phyloP scores from a whole-genome alignment of 2,113 vertebrate species.

The Gavia stellata region DNA sequence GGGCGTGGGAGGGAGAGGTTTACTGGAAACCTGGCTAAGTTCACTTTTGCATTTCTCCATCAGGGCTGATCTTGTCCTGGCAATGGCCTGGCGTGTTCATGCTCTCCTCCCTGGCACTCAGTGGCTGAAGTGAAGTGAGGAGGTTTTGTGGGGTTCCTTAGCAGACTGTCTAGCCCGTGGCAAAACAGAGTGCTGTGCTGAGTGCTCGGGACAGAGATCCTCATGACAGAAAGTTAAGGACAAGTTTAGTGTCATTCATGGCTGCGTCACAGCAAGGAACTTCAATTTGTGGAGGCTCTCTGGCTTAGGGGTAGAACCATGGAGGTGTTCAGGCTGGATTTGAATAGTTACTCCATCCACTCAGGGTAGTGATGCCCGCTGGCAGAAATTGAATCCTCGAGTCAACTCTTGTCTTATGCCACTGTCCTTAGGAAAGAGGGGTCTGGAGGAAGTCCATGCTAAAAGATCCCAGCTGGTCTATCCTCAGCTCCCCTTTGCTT shows the following conservation, averaged over 20 bases:
- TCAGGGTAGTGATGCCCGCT: background rate
- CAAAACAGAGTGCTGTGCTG: background rate
- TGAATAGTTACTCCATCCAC: background rate
- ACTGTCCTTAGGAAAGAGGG: background rate
- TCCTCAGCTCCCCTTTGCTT: background rate
- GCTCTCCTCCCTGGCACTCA: background rate
- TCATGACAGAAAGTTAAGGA: background rate
- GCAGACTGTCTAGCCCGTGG: background rate
- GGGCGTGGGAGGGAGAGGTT: background rate
- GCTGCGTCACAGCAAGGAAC: rapidly evolving
- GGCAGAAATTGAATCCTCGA: background rate
- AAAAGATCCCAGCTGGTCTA: background rate
- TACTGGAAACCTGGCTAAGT: background rate
- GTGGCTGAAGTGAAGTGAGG: background rate
- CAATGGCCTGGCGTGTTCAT: background rate
- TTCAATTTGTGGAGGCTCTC: background rate
- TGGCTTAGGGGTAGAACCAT: too few species aligned
- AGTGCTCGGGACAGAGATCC: background rate
- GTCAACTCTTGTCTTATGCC: background rate
- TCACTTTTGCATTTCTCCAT: background rate
- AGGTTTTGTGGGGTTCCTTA: background rate
- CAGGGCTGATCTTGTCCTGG: background rate
- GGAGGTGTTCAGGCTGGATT: background rate
- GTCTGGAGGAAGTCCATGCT: background rate
- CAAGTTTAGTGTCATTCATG: background rate